Conservation (phyloP, 1,140 invertebrate species). For the Aphidius ervi region DNA sequence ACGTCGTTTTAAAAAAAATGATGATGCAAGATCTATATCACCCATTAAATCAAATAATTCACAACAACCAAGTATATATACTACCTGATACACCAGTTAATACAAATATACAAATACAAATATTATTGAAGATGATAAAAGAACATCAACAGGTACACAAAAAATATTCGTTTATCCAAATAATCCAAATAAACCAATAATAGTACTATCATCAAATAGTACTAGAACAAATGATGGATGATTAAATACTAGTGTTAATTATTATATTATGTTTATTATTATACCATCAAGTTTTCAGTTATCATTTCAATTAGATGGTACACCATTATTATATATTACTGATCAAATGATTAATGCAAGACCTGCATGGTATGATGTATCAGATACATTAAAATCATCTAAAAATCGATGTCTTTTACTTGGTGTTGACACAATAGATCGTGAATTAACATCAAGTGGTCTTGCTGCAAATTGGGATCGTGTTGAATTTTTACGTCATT, state of each 20-base stretch:
- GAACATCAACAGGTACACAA: slow-evolving; percentile 26
- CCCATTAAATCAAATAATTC: too few relatives aligned
- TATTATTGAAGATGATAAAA: too few relatives aligned
- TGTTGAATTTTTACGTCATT: slow-evolving; percentile 52
- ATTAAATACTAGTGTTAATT: background rate
- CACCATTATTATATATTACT: slow-evolving; percentile 38
- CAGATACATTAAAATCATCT: slow-evolving; percentile 50
- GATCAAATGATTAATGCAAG: slow-evolving; percentile 52
- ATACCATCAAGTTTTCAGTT: slow-evolving; percentile 21
- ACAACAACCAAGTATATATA: too few relatives aligned
- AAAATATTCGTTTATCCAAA: slow-evolving; percentile 64
- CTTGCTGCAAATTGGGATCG: slow-evolving; percentile 52
- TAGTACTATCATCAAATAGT: slow-evolving; percentile 54
- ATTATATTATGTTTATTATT: background rate
- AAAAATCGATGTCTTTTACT: slow-evolving; percentile 53
- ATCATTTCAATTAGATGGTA: slow-evolving; percentile 34
- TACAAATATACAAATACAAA: too few relatives aligned
- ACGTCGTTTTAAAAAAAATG: too few relatives aligned
- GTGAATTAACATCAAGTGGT: slow-evolving; percentile 53
- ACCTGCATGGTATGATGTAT: slow-evolving; percentile 57
- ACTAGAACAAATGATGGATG: slow-evolving; percentile 30
- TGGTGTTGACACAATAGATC: slow-evolving; percentile 57
- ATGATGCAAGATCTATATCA: too few relatives aligned
- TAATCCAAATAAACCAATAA: slow-evolving; percentile 66
- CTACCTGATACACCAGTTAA: too few relatives aligned